Conservation (phyloP, 2,888 invertebrate species). For the Horisme vitalbata region DNA sequence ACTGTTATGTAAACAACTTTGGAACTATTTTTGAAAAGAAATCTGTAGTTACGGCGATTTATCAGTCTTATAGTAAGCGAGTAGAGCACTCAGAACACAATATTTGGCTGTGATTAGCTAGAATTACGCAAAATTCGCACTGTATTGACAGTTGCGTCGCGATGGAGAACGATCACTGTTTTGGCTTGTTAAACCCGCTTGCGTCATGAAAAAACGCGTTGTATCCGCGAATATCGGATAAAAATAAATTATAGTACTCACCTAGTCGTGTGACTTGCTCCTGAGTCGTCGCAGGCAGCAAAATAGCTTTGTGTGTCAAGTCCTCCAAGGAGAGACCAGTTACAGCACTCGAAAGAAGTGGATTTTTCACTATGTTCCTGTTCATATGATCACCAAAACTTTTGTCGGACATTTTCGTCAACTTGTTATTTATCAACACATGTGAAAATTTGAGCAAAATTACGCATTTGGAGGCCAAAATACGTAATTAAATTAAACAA, state of each 20-base stretch:
- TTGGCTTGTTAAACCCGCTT: constrained; percentile 42
- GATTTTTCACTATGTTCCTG: constrained; percentile 83
- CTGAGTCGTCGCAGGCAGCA: constrained; percentile 85
- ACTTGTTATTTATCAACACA: constrained; percentile 54
- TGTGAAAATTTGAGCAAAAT: constrained; percentile 66
- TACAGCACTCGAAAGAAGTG: constrained; percentile 88
- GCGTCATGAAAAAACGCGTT: constrained; percentile 52
- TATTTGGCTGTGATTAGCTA: constrained; percentile 24
- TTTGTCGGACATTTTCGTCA: constrained; percentile 70
- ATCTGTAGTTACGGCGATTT: constrained; percentile 1
- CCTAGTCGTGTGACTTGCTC: constrained; percentile 66
- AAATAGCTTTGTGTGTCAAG: constrained; percentile 87
- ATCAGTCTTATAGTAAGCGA: constrained; percentile 6
- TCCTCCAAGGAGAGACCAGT: constrained; percentile 88
- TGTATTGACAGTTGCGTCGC: constrained; percentile 47
- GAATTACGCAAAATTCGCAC: constrained; percentile 30
- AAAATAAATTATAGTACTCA: constrained; percentile 69
- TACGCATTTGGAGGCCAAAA: constrained; percentile 80
- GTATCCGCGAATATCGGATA: constrained; percentile 47
- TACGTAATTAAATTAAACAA: constrained; percentile 75
- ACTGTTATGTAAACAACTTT: constrained; percentile 28
- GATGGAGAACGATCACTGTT: constrained; percentile 42
- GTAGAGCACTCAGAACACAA: constrained; percentile 23
- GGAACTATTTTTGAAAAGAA: background rate
- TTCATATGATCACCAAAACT: constrained; percentile 72